Evolutionary conservation across 2,113 vertebrate genomes (phyloP).

Genomic region (Prunella himalayana): DNA sequence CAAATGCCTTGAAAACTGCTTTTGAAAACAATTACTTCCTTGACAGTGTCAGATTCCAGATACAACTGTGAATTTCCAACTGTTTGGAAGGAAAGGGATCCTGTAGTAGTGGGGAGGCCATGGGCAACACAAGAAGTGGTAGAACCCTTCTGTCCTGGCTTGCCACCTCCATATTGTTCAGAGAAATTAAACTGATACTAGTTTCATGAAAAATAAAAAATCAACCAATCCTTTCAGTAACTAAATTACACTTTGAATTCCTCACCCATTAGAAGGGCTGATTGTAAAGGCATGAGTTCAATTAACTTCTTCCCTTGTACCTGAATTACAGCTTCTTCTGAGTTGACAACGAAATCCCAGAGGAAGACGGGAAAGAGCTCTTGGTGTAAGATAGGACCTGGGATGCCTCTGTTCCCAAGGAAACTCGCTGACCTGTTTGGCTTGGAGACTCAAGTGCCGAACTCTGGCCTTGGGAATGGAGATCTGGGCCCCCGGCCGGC

Average conservation of each 20-base stretch:
- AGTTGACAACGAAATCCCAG: neutral
- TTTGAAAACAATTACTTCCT: no score
- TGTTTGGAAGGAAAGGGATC: no score
- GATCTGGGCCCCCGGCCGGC: no score
- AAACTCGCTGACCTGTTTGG: neutral
- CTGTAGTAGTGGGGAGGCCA: neutral
- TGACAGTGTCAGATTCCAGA: no score
- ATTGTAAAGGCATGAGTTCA: neutral
- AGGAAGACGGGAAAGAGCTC: neutral
- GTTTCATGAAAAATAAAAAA: neutral
- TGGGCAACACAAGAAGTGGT: neutral
- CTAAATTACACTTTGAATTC: neutral
- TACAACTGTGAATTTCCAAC: no score
- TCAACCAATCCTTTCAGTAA: neutral
- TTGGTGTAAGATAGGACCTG: neutral
- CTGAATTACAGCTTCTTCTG: conserved; percentile 28
- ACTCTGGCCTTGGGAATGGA: neutral
- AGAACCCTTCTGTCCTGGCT: neutral
- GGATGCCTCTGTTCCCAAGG: neutral
- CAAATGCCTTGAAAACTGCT: no score
- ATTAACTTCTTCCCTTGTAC: neutral
- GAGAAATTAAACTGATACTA: neutral
- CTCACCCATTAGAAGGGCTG: neutral
- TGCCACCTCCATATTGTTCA: neutral
- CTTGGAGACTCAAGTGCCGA: neutral